Base-by-base conservation (phyloP, 2,113 vertebrate genomes). In the Pomatorhinus ruficollis region DNA sequence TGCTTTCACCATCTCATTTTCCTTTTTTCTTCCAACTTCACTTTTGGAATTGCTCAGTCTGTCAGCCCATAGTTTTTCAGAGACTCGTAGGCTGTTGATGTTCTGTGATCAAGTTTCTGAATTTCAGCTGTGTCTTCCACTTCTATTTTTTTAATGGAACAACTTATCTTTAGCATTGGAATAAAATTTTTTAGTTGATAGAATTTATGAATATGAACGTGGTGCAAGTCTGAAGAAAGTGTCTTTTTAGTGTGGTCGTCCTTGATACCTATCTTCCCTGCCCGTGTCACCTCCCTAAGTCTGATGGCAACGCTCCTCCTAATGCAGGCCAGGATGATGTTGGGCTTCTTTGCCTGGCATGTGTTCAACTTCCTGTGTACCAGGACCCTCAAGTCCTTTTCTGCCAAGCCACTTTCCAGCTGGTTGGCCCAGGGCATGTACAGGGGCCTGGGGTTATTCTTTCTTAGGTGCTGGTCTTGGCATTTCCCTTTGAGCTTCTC, bases 31-130 rank as follows among this genome's bases (percentile, higher is more conserved):
- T 21, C 15, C 11, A 39, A 0, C n/a, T 40, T 78, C 10, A 18
- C 10, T 59, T 78, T 7, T 17, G 47, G 33, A 82, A 37, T 33
- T 79, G 9, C 35, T 66, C 40, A 39, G 21, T 69, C 28, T 66
- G 28, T 69, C 42, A 65, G 15, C 37, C 61, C 10, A 1, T n/a
- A 53, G 15, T 44, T 75, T 87, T 85, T 78, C 45, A 65, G 57
- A 49, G 44, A 33, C 40, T 77, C 0, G 0, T 45, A n/a, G 59
- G 8, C 35, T 77, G 6, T 45, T 78, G 15, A 15, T 2, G 1
- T 89, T 79, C 52, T 76, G 35, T 3, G 3, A 8, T 71, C 31
- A 44, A 24, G 47, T 81, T 83, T 77, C 49, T 54, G 30, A 76
- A 68, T 45, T 80, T 59, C 47, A 83, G 4, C 20, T 39, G 1